Percentiles rank a stretch among this genome's conserved stretches.
phyloP scores from a whole-genome alignment of 2,888 invertebrate genomes.

The Micoletzkya japonica region DNA sequence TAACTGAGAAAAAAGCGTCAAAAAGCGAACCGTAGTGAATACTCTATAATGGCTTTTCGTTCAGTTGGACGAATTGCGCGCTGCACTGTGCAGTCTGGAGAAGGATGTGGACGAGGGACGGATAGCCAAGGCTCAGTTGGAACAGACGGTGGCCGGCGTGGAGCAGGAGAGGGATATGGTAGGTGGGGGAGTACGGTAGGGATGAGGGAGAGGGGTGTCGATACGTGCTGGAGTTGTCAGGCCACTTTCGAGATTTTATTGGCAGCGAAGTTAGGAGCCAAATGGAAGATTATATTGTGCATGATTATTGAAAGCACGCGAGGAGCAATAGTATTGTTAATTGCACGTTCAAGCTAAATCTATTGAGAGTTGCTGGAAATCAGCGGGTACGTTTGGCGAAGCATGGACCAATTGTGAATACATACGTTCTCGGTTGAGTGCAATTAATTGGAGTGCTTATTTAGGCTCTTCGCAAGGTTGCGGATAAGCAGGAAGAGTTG shows the following conservation, averaged over 20 bases:
- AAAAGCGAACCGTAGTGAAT: background rate
- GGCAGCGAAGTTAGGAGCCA: background rate
- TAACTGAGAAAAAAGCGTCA: background rate
- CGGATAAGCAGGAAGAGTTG: conserved; percentile 1
- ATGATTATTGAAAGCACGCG: too few species aligned
- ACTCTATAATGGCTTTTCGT: background rate
- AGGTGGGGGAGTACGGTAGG: background rate
- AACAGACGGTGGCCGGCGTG: conserved; percentile 8
- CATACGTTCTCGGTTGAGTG: background rate
- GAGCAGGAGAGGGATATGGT: conserved; percentile 25
- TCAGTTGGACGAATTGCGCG: conserved; percentile 30
- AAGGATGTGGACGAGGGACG: conserved; percentile 19
- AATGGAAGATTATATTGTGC: background rate
- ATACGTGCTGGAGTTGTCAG: background rate
- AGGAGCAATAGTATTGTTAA: too few species aligned
- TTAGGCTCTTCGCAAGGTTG: background rate
- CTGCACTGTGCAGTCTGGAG: conserved; percentile 16
- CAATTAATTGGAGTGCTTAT: background rate
- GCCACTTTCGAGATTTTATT: background rate
- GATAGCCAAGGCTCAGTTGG: conserved; percentile 16
- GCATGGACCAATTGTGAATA: background rate
- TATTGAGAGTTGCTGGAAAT: background rate
- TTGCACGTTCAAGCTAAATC: too few species aligned
- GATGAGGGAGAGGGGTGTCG: background rate
- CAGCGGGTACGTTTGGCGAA: background rate